Percentiles rank a stretch among this genome's conserved stretches.
Evolutionary conservation across 2,888 invertebrate species (phyloP).

Genomic region (Tetanocera ferruginea): DNA sequence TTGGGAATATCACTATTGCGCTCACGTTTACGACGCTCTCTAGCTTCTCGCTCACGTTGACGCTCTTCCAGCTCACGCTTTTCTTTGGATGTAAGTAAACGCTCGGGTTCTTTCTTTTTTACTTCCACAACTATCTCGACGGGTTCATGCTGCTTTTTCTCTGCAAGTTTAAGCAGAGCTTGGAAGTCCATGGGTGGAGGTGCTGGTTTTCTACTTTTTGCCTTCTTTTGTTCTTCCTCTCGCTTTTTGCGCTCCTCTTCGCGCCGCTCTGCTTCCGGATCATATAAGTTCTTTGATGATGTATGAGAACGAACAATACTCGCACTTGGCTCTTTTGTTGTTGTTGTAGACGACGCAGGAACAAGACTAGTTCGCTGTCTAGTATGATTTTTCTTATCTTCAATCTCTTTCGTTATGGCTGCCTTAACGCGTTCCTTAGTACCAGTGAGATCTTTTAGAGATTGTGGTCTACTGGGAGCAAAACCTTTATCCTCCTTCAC

Average conservation of each 20-base stretch:
- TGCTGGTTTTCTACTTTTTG: conserved; percentile 73
- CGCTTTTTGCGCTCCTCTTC: conserved; percentile 63
- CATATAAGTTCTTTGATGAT: conserved; percentile 64
- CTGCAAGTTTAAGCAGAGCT: conserved; percentile 84
- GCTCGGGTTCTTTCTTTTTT: conserved; percentile 76
- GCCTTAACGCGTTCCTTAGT: conserved; percentile 83
- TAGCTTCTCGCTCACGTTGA: conserved; percentile 75
- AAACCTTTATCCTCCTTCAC: conserved; percentile 78
- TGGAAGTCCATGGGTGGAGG: conserved; percentile 86
- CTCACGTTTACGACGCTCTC: conserved; percentile 69
- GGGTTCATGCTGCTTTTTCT: conserved; percentile 86
- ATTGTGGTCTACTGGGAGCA: conserved; percentile 70
- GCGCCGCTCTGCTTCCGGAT: conserved; percentile 59
- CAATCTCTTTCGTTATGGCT: conserved; percentile 79
- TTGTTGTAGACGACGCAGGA: conserved; percentile 14
- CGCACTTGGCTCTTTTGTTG: conserved; percentile 32
- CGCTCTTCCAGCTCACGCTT: conserved; percentile 81
- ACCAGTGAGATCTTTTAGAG: conserved; percentile 69
- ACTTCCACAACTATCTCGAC: conserved; percentile 71
- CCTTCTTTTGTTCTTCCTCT: conserved; percentile 69
- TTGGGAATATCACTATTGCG: conserved; percentile 54
- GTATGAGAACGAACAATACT: conserved; percentile 54
- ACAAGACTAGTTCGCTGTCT: conserved; percentile 53
- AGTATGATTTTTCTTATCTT: conserved; percentile 78
- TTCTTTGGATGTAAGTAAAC: conserved; percentile 85